phyloP scores from a whole-genome alignment of 2,797 vertebrate species.

The Sebastes hubbsi region DNA sequence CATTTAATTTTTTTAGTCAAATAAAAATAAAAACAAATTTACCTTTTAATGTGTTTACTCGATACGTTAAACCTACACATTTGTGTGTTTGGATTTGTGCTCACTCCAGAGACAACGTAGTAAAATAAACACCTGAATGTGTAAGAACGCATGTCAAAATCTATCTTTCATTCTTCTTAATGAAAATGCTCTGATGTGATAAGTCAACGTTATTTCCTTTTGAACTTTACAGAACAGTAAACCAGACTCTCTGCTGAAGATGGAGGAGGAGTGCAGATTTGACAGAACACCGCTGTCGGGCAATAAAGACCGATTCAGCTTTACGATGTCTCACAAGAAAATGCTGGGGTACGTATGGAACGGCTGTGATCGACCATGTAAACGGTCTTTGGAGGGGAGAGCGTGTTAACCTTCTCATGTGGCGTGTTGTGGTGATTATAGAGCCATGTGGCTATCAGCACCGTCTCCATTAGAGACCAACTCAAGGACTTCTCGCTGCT shows the following conservation, averaged over 20 bases:
- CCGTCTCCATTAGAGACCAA: conserved; percentile 45
- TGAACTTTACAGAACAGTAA: conserved; percentile 91
- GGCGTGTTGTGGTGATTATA: conserved; percentile 34
- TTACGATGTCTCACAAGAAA: conserved; percentile 94
- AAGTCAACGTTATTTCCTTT: conserved; percentile 26
- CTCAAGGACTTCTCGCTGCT: conserved; percentile 58
- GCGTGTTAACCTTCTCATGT: conserved; percentile 31
- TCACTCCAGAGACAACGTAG: no score
- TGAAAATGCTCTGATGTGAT: not conserved
- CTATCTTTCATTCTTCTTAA: no score
- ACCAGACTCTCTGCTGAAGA: conserved; percentile 97
- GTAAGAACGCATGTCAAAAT: no score
- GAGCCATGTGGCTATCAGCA: conserved; percentile 47
- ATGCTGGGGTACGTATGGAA: conserved; percentile 87
- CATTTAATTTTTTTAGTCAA: not conserved
- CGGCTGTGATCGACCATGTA: not conserved
- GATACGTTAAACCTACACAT: no score
- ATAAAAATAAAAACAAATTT: not conserved
- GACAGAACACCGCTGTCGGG: conserved; percentile 89
- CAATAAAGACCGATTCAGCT: conserved; percentile 95
- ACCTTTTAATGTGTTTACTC: not conserved
- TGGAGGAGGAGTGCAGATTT: conserved; percentile 96
- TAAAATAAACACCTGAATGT: no score
- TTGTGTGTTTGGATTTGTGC: no score
- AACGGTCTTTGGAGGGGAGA: not conserved